A percentile compares a stretch with the other conserved stretches of the same genome.
Evolutionary conservation across 2,888 invertebrate genomes (phyloP).

Genomic region (Prenolepis imparis): DNA sequence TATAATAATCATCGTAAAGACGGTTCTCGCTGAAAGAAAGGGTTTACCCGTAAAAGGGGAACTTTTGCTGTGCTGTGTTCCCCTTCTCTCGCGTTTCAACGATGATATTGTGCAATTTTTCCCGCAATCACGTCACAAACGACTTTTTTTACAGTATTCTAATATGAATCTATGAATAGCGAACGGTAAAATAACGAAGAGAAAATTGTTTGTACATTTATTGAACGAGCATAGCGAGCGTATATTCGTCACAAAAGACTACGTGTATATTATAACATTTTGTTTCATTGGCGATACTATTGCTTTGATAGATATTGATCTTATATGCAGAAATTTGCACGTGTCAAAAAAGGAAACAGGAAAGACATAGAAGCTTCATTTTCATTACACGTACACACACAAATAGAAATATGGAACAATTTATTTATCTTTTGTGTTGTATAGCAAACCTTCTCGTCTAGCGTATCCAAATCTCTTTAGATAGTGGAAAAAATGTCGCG

Average conservation of each 20-base stretch:
- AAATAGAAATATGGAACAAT: not conserved
- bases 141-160: not conserved
- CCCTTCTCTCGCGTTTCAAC: not conserved
- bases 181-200: not conserved
- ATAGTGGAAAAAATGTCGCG: not conserved
- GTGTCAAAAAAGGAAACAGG: not conserved
- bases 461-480: not conserved
- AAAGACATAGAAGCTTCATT: not conserved
- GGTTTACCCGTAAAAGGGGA: not conserved
- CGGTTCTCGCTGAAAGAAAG: not conserved
- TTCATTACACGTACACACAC: not conserved
- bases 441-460: not conserved
- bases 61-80: conserved; percentile 3
- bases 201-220: not conserved
- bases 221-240: not conserved
- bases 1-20: conserved; percentile 33
- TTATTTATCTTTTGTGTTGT: not conserved
- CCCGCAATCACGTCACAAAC: not conserved
- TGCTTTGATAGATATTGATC: not conserved
- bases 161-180: conserved; percentile 7
- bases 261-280: not conserved
- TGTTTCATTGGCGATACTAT: not conserved
- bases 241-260: not conserved
- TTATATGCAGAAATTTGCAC: not conserved
- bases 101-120: conserved; percentile 27